These are phyloP conservation scores for Euura lappo DNA, from an alignment of 1,140 invertebrate species.

Conservation along the genomic window DNA sequence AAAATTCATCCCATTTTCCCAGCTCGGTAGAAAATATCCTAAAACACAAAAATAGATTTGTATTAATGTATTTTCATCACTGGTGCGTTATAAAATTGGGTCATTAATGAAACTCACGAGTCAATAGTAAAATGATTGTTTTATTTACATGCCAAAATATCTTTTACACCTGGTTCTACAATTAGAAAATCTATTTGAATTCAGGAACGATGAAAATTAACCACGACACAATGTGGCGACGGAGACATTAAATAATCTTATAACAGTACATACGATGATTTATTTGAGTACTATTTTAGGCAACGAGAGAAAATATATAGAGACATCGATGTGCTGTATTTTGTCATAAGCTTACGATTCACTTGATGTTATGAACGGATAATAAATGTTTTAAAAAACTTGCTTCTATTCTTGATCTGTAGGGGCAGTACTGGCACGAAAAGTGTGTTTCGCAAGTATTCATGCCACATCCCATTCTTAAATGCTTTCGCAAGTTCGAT, in stretches of 20 bases:
- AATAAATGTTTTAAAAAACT: constrained; percentile 57
- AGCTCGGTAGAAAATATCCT: too few species aligned
- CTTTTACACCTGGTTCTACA: not conserved
- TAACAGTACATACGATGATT: not conserved
- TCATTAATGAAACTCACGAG: not conserved
- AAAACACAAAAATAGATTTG: too few species aligned
- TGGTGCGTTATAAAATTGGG: too few species aligned
- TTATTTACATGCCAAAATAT: not conserved
- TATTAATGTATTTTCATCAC: too few species aligned
- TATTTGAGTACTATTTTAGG: not conserved
- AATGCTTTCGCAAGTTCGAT: constrained; percentile 59
- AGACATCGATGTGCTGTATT: not conserved
- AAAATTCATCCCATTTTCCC: too few species aligned
- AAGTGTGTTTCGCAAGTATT: constrained; percentile 61
- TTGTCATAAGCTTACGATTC: constrained; percentile 21
- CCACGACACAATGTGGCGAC: not conserved
- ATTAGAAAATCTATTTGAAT: not conserved
- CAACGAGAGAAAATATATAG: not conserved
- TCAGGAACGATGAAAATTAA: not conserved
- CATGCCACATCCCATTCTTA: constrained; percentile 57
- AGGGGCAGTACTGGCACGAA: constrained; percentile 63
- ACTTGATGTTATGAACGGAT: constrained; percentile 60
- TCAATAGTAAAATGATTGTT: constrained; percentile 1
- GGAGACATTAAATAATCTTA: not conserved
- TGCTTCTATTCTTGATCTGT: constrained; percentile 60